These are phyloP conservation scores for Phrynocephalus versicolor DNA, from an alignment of 2,113 vertebrate genomes.

Conservation along the genomic window DNA sequence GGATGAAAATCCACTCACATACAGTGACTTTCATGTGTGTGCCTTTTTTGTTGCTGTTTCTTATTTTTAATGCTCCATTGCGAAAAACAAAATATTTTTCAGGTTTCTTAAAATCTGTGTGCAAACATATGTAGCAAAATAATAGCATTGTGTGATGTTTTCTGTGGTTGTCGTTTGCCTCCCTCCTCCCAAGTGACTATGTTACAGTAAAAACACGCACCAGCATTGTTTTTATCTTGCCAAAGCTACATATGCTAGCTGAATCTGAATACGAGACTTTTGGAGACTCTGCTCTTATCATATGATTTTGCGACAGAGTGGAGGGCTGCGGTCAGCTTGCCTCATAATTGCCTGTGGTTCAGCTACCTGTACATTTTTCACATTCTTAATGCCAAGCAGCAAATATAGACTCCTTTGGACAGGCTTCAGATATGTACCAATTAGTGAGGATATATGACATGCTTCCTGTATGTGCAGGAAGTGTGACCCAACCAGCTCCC, in stretches of 20 bases:
- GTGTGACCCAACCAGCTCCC: not conserved
- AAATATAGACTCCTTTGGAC: constrained; percentile 38
- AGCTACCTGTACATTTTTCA: constrained; percentile 50
- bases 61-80: constrained; percentile 60
- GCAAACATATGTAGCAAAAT: constrained; percentile 57
- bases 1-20: constrained; percentile 56
- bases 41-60: constrained; percentile 36
- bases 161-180: constrained; percentile 51
- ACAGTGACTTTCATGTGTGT: constrained; percentile 62
- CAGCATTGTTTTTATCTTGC: constrained; percentile 69
- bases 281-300: constrained; percentile 60
- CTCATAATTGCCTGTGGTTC: constrained; percentile 46
- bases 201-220: constrained; percentile 64
- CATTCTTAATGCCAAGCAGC: constrained; percentile 55
- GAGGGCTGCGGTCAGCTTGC: constrained; percentile 47
- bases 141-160: constrained; percentile 67
- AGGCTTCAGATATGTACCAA: not conserved
- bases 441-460: not conserved
- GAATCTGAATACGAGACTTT: constrained; percentile 57
- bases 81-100: constrained; percentile 68
- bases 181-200: constrained; percentile 54
- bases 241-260: constrained; percentile 66
- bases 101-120: constrained; percentile 48
- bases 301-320: constrained; percentile 66
- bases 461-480: not conserved